Percentiles rank a stretch among this genome's conserved stretches.
phyloP scores from a whole-genome alignment of 1,140 invertebrate species.

The Copidosoma floridanum region DNA sequence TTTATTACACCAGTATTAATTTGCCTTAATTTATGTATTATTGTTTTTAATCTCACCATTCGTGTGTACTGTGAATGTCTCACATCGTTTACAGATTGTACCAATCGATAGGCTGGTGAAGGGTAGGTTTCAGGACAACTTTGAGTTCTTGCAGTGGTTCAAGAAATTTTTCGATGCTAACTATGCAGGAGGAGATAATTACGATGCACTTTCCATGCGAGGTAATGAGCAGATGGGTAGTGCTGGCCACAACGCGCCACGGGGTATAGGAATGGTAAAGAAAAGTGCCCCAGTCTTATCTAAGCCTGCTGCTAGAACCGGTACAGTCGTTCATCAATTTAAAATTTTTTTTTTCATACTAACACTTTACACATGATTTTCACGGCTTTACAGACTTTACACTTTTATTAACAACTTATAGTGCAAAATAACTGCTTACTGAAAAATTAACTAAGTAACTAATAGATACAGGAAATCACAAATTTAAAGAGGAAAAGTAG shows the following conservation, averaged over 20 bases:
- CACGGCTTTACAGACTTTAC: too few relatives aligned
- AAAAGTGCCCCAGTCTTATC: constrained; percentile 41
- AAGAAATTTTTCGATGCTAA: constrained; percentile 99
- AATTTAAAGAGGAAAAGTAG: too few relatives aligned
- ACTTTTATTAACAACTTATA: too few relatives aligned
- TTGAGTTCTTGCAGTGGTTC: constrained; percentile 99
- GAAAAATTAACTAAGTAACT: background rate
- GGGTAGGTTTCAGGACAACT: constrained; percentile 96
- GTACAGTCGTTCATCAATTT: constrained; percentile 43
- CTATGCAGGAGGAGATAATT: constrained; percentile 83
- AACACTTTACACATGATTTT: background rate
- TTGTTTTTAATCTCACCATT: constrained; percentile 54
- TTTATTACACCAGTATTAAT: too few relatives aligned
- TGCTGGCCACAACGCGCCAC: constrained; percentile 61
- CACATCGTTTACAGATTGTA: constrained; percentile 71
- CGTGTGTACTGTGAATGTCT: constrained; percentile 44
- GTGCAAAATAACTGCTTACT: background rate
- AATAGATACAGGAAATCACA: background rate
- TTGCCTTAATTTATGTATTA: too few relatives aligned
- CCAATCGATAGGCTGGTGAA: constrained; percentile 89
- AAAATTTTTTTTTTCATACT: background rate
- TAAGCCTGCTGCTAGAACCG: constrained; percentile 50
- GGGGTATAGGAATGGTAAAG: constrained; percentile 55
- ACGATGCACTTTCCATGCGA: constrained; percentile 83
- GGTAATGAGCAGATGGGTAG: constrained; percentile 79